phyloP scores from a whole-genome alignment of 1,140 invertebrate species.

The Scaptomyza pallida region DNA sequence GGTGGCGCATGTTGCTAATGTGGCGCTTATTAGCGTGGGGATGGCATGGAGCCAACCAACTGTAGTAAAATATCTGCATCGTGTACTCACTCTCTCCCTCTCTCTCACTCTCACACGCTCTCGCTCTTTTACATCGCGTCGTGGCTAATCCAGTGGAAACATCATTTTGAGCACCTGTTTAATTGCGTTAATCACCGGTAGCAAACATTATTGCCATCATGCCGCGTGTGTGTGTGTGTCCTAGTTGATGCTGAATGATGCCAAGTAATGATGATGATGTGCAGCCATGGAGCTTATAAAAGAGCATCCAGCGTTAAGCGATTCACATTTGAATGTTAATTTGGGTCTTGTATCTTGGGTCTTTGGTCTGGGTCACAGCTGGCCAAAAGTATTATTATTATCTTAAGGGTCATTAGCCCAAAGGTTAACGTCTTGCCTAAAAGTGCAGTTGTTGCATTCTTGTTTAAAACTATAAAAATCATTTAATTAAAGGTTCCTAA shows the following conservation, averaged over 20 bases:
- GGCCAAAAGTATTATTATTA: constrained; percentile 34
- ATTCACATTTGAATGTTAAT: constrained; percentile 55
- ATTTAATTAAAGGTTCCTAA: no score
- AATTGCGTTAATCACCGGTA: constrained; percentile 83
- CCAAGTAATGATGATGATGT: neutral
- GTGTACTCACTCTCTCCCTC: constrained; percentile 2
- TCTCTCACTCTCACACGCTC: no score
- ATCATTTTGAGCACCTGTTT: constrained; percentile 84
- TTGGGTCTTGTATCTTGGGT: constrained; percentile 39
- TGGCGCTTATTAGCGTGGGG: constrained; percentile 65
- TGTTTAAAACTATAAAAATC: neutral
- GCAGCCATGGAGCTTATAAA: constrained; percentile 13
- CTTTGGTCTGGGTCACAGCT: constrained; percentile 42
- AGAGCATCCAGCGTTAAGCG: constrained; percentile 2
- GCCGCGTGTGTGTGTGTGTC: constrained; percentile 24
- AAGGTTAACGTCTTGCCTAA: constrained; percentile 11
- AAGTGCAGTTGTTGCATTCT: neutral
- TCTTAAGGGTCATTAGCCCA: constrained; percentile 17
- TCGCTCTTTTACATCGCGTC: neutral
- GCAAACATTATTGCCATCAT: constrained; percentile 68
- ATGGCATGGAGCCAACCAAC: neutral
- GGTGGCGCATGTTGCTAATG: constrained; percentile 69
- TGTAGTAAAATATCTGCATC: constrained; percentile 13
- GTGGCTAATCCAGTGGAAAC: constrained; percentile 79
- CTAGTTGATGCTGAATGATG: constrained; percentile 13